Evolutionary conservation across 2,797 vertebrate species (phyloP).

Genomic region (Lepus oiostolus): DNA sequence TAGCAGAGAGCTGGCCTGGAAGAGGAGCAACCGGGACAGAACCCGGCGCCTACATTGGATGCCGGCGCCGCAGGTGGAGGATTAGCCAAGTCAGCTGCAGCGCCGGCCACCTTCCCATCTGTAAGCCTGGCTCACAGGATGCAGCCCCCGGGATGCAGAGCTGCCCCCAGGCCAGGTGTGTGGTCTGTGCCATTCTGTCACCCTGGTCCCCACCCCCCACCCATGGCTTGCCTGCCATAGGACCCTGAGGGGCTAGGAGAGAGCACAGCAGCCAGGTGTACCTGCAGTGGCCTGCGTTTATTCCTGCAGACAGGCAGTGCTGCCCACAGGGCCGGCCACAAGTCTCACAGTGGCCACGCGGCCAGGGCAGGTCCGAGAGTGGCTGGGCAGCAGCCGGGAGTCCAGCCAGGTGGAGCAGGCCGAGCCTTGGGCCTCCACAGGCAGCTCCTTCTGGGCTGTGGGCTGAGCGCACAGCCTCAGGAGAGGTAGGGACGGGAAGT

Average conservation of each 20-base stretch:
- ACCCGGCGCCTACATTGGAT: too few species aligned
- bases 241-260: neutral
- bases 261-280: neutral
- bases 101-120: too few species aligned
- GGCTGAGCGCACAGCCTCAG: neutral
- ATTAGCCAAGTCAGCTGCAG: too few species aligned
- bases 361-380: neutral
- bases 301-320: conserved; percentile 83
- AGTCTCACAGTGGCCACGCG: conserved; percentile 63
- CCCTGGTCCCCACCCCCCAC: too few species aligned
- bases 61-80: too few species aligned
- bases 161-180: neutral
- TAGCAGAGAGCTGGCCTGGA: too few species aligned
- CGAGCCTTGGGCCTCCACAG: neutral
- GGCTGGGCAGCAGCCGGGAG: neutral
- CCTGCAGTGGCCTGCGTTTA: conserved; percentile 83
- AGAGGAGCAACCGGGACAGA: too few species aligned
- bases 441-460: neutral
- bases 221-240: neutral
- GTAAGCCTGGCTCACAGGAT: too few species aligned
- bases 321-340: conserved; percentile 79
- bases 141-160: neutral
- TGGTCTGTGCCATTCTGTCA: neutral
- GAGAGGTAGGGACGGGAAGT: neutral
- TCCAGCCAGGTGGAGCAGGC: neutral